Percentiles rank a stretch among this genome's conserved stretches.
Conservation (phyloP, 2,888 invertebrate species). For the Plemyria rubiginata region DNA sequence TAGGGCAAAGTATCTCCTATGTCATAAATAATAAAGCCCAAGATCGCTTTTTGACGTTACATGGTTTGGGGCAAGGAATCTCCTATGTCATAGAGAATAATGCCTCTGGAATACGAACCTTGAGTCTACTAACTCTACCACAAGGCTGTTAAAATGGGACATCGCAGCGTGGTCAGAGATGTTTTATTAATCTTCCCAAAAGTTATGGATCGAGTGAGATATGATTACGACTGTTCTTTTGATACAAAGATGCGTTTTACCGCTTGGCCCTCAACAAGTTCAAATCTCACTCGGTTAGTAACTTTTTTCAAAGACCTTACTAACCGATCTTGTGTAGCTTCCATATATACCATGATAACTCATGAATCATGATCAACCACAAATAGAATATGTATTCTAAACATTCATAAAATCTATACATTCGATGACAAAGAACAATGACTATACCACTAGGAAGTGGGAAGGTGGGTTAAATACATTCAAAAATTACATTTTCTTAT, state of each 20-base stretch:
- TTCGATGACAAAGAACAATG: constrained; percentile 1
- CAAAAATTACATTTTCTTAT: constrained; percentile 20
- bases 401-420: constrained; percentile 2
- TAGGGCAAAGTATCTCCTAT: too few species aligned
- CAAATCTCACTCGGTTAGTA: neutral
- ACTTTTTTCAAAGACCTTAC: too few species aligned
- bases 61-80: too few species aligned
- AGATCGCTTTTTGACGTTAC: too few species aligned
- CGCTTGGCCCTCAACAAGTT: too few species aligned
- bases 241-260: too few species aligned
- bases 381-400: neutral
- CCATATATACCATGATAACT: neutral
- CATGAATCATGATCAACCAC: neutral
- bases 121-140: neutral
- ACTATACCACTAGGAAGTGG: neutral
- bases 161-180: neutral
- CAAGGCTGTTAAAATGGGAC: neutral
- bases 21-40: too few species aligned
- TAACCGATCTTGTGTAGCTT: too few species aligned
- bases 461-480: constrained; percentile 19
- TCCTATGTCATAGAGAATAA: too few species aligned
- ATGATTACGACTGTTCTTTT: too few species aligned
- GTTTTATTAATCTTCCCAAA: too few species aligned
- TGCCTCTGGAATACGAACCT: neutral
- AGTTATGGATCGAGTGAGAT: too few species aligned